These are phyloP conservation scores for Aphidoletes aphidimyza DNA, from an alignment of 2,888 invertebrate genomes.

Conservation along the genomic window DNA sequence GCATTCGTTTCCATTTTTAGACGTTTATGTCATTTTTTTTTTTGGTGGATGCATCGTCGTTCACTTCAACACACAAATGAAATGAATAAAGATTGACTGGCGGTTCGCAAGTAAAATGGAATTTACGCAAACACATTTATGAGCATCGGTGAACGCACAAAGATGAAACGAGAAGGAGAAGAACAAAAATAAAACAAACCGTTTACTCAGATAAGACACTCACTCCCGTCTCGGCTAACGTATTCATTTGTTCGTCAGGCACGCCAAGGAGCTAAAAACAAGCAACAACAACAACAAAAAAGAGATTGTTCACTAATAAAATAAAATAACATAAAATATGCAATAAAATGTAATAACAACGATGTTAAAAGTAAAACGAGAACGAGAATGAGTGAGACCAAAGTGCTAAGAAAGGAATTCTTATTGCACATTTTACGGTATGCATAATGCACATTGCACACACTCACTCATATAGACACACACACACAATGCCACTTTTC, in stretches of 20 bases:
- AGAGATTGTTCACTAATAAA: conserved; percentile 38
- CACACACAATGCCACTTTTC: neutral
- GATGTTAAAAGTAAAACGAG: neutral
- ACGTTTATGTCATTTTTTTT: conserved; percentile 7
- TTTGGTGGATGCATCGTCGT: neutral
- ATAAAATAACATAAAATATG: conserved; percentile 47
- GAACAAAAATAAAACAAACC: no score
- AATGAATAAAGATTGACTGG: neutral
- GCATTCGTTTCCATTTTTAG: conserved; percentile 23
- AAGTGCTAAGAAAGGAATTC: conserved; percentile 48
- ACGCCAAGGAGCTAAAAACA: neutral
- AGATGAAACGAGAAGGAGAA: no score
- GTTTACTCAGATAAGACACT: no score
- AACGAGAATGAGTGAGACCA: neutral
- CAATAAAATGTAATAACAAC: conserved; percentile 44
- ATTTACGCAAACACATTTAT: neutral
- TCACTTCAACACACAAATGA: no score
- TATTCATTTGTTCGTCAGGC: no score
- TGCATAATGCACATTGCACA: conserved; percentile 23
- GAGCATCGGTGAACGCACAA: no score
- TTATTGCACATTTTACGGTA: conserved; percentile 5
- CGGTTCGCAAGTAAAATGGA: neutral
- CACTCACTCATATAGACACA: neutral
- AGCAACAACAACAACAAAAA: no score
- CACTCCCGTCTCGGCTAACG: no score